Conservation (phyloP, 1,140 invertebrate species). For the Diprion similis region DNA sequence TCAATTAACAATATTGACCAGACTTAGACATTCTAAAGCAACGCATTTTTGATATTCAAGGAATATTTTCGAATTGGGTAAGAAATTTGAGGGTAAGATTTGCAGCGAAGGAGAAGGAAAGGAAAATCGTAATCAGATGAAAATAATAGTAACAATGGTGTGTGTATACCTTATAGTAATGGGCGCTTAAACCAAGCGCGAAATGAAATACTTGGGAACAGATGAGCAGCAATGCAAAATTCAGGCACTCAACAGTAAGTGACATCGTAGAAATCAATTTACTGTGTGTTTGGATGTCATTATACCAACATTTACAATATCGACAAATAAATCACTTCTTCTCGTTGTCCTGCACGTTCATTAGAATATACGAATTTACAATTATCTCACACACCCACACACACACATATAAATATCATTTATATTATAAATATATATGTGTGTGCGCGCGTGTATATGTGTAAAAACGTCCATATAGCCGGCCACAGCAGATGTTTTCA, state of each 20-base stretch:
- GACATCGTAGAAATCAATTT: constrained; percentile 35
- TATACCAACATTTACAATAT: not conserved
- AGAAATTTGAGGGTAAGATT: not conserved
- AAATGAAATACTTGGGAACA: constrained; percentile 48
- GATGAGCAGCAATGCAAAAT: constrained; percentile 45
- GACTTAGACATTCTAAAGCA: no score
- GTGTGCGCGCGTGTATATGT: no score
- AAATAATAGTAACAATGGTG: not conserved
- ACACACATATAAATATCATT: no score
- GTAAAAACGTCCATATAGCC: no score
- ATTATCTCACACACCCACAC: no score
- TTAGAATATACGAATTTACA: no score
- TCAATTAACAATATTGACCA: not conserved
- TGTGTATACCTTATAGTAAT: constrained; percentile 46
- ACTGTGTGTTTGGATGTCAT: not conserved
- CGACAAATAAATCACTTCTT: no score
- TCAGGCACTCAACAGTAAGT: constrained; percentile 43
- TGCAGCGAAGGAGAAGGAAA: not conserved
- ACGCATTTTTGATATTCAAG: no score
- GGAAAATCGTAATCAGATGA: not conserved
- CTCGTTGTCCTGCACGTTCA: no score
- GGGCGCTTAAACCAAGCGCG: constrained; percentile 45
- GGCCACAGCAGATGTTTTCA: not conserved
- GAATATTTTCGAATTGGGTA: no score
- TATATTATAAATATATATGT: no score